These are phyloP conservation scores for Anniella stebbinsi DNA, from an alignment of 2,797 vertebrate species.

Conservation along the genomic window DNA sequence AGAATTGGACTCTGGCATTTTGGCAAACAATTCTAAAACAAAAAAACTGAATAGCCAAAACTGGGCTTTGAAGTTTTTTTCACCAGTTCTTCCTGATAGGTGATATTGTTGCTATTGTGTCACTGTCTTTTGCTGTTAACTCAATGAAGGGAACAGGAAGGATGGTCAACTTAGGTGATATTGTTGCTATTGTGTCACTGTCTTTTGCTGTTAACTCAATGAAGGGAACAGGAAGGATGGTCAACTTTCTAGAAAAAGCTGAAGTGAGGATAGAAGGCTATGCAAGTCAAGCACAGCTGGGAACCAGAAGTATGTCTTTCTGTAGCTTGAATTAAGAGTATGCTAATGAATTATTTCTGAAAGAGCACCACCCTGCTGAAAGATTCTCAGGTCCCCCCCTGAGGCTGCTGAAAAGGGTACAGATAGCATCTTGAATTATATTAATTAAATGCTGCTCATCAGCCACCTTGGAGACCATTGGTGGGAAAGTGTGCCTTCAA, in stretches of 20 bases:
- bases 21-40: slow-evolving; percentile 30
- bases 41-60: slow-evolving; percentile 22
- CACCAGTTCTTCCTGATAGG: background rate
- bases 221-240: background rate
- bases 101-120: slow-evolving; percentile 6
- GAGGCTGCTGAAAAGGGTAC: background rate
- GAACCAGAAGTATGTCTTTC: background rate
- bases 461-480: background rate
- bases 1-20: background rate
- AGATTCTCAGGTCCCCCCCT: background rate
- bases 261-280: background rate
- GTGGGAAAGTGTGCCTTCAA: background rate
- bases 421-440: background rate
- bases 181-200: background rate
- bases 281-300: background rate
- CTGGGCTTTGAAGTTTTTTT: slow-evolving; percentile 37
- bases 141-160: background rate
- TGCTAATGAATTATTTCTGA: background rate
- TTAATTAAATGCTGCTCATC: background rate
- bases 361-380: background rate
- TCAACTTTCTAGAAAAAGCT: background rate
- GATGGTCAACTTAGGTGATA: background rate
- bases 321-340: background rate
- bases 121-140: background rate
- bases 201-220: background rate